Conservation (phyloP, 2,113 vertebrate species). For the Laticauda laticaudata region DNA sequence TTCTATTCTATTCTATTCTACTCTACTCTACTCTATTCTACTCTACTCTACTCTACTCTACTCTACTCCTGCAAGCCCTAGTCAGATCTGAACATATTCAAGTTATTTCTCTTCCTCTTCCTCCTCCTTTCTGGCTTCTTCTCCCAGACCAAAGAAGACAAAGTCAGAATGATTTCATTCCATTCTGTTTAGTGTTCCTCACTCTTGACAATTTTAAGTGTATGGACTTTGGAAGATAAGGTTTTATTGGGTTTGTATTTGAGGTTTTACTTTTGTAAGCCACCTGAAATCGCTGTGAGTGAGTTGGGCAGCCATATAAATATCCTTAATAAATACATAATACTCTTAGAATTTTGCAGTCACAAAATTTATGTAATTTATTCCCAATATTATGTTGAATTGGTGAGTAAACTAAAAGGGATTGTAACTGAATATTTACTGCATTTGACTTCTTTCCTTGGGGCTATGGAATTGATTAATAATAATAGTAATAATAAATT, state of each 20-base stretch:
- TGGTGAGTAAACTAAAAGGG: neutral
- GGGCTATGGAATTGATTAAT: neutral
- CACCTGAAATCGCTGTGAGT: neutral
- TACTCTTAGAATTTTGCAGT: neutral
- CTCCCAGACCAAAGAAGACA: neutral
- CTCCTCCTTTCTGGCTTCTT: neutral
- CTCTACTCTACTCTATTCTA: neutral
- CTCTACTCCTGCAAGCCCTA: neutral
- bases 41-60: neutral
- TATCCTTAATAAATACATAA: neutral
- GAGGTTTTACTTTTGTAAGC: neutral
- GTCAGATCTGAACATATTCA: neutral
- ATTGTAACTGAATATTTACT: neutral
- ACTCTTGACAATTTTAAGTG: neutral
- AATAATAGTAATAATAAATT: neutral
- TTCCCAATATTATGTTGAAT: neutral
- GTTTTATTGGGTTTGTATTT: neutral
- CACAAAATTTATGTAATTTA: neutral
- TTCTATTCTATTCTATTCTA: no score
- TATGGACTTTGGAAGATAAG: neutral
- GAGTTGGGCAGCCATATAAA: neutral
- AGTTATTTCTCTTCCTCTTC: neutral
- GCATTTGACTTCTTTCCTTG: neutral
- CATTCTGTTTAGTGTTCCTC: neutral
- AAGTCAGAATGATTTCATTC: neutral